Base-by-base conservation (phyloP, 2,797 vertebrate species). In the Enoplosus armatus region DNA sequence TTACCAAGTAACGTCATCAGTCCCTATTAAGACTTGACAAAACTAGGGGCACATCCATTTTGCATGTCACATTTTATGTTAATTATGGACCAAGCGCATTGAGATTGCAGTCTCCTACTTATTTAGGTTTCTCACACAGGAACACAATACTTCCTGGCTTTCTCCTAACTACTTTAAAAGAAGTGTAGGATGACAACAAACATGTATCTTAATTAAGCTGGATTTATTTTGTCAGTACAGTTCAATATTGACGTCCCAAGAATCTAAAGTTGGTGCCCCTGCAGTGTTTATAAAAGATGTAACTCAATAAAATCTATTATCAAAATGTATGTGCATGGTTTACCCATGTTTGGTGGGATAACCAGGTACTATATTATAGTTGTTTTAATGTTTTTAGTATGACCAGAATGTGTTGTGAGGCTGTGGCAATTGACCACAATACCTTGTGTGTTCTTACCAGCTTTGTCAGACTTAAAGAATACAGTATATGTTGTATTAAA, bases 1-100 rank as follows among this genome's bases (percentile, higher is more conserved):
- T 69, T 94, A 94, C 72, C 91, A 94, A 86, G 87, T 92, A n/a
- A 90, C 90, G 9, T 94, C 93, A 24, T 92, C 90, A 33, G 90
- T 94, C 56, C 91, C 92, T 2, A 92, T 93, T 63, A 89, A 90
- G 77, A 91, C 82, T 87, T 95, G 90, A 93, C 77, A 48, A 74
- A 64, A 39, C 48, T 50, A 50, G 26, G 37, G 15, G 53, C 69
- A 50, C 55, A 41, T 39, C 50, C 16, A 60, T n/a, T 81, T 70
- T 80, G 82, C 86, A 84, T 77, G 83, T 81, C 67, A 53, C 47
- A 50, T 62, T 76, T 81, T 69, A 43, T 62, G 33, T 86, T 54
- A 4, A 39, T 48, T 39, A 65, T 50, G 73, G 80, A 86, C 84
- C 84, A 84, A 85, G 68, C 24, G 68, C 62, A 39, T 41, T 45